Conservation (phyloP, 1,140 invertebrate species). For the Drosophila kohkoa region DNA sequence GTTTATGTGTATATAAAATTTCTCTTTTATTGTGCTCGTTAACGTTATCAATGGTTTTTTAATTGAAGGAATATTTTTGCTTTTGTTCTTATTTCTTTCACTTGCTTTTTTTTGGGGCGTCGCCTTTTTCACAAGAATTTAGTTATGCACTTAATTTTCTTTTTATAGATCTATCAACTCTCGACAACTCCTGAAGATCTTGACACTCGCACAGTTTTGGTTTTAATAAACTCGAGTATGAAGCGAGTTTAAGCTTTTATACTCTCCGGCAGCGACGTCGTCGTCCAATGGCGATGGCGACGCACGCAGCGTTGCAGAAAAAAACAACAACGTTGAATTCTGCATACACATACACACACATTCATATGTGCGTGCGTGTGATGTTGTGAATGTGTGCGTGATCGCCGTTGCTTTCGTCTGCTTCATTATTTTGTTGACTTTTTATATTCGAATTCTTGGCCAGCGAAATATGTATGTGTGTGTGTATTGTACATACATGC, state of each 20-base stretch:
- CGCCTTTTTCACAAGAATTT: slow-evolving; percentile 46
- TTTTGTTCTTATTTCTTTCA: slow-evolving; percentile 50
- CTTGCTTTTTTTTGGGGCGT: slow-evolving; percentile 39
- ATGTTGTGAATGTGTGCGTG: slow-evolving; percentile 40
- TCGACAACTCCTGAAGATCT: slow-evolving; percentile 61
- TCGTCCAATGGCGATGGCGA: slow-evolving; percentile 59
- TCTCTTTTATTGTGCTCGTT: slow-evolving; percentile 39
- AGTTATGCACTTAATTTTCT: not conserved
- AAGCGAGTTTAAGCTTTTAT: slow-evolving; percentile 84
- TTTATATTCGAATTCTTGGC: slow-evolving; percentile 65
- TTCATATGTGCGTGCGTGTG: slow-evolving; percentile 37
- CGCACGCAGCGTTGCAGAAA: slow-evolving; percentile 51
- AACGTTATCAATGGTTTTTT: slow-evolving; percentile 29
- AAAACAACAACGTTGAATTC: slow-evolving; percentile 35
- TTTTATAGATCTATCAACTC: slow-evolving; percentile 13
- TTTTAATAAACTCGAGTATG: slow-evolving; percentile 84
- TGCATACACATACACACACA: slow-evolving; percentile 23
- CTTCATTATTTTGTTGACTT: slow-evolving; percentile 81
- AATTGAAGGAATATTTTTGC: slow-evolving; percentile 23
- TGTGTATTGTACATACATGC: slow-evolving; percentile 34
- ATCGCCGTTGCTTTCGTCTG: slow-evolving; percentile 69
- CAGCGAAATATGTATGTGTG: slow-evolving; percentile 55
- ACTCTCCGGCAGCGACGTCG: slow-evolving; percentile 59
- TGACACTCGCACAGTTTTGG: slow-evolving; percentile 80
- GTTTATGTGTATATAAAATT: slow-evolving; percentile 22